Conservation (phyloP, 2,113 vertebrate genomes). For the Cervus canadensis region DNA sequence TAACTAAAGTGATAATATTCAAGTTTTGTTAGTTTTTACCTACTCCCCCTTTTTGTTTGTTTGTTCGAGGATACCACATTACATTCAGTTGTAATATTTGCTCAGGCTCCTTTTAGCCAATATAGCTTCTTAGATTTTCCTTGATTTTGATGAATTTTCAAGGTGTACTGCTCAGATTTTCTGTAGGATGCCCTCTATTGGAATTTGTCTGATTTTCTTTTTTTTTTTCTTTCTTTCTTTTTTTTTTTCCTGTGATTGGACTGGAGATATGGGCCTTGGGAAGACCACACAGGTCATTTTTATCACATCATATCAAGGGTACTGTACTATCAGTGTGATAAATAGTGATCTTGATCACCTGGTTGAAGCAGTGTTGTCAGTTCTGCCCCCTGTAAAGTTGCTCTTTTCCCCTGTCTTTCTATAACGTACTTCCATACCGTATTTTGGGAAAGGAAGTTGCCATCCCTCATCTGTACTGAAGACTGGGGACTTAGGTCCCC, state of each 20-base stretch:
- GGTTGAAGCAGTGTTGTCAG: not conserved
- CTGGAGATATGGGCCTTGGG: not conserved
- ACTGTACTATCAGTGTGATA: not conserved
- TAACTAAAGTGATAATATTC: not conserved
- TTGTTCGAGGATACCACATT: not conserved
- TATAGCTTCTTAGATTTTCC: too few species aligned
- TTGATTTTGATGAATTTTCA: not conserved
- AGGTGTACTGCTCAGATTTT: not conserved
- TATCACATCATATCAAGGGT: not conserved
- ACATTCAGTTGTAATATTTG: not conserved
- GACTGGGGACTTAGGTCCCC: not conserved
- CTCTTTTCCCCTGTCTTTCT: not conserved
- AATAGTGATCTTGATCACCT: not conserved
- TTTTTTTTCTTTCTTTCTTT: not conserved
- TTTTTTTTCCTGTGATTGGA: not conserved
- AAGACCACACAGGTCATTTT: not conserved
- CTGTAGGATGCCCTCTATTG: not conserved
- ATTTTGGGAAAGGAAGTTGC: not conserved
- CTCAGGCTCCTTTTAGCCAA: not conserved
- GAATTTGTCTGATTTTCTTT: not conserved
- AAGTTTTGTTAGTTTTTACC: not conserved
- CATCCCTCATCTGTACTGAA: too few species aligned
- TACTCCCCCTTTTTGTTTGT: not conserved
- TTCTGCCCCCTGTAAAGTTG: not conserved
- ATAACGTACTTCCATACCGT: not conserved